Percentiles rank a stretch among this genome's conserved stretches.
phyloP scores from a whole-genome alignment of 2,113 vertebrate genomes.

The Chionomys nivalis region DNA sequence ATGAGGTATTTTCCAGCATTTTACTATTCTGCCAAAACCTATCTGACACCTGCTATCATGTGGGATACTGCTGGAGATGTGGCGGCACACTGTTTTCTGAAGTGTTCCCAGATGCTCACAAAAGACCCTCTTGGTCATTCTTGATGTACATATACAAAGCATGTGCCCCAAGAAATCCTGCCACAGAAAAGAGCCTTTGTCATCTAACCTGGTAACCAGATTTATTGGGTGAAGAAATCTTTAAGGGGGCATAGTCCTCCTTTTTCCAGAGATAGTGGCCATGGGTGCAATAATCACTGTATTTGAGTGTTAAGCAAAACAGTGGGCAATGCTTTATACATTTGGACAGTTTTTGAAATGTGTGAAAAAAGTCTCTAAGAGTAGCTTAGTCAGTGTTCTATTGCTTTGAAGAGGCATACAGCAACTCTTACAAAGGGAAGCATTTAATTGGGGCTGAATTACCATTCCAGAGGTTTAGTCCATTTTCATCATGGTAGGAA shows the following conservation, averaged over 20 bases:
- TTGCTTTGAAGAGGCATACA: background rate
- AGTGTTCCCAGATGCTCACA: background rate
- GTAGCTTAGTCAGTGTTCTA: background rate
- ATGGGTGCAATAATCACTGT: background rate
- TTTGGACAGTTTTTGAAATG: background rate
- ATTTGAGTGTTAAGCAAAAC: background rate
- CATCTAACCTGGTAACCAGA: background rate
- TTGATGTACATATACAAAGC: background rate
- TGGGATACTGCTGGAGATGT: background rate
- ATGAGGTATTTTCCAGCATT: background rate
- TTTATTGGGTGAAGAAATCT: background rate
- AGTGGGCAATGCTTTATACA: background rate
- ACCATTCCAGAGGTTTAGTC: background rate
- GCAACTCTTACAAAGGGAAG: background rate
- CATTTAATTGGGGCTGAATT: background rate
- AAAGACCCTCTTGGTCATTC: background rate
- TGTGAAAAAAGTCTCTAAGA: background rate
- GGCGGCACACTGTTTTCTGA: background rate
- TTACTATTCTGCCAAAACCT: background rate
- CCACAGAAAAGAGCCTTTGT: background rate
- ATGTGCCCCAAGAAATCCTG: background rate
- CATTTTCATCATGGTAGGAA: background rate
- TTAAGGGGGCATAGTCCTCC: background rate
- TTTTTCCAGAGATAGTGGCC: background rate
- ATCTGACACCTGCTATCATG: background rate